Percentiles rank a stretch among this genome's conserved stretches.
These are phyloP conservation scores for Ypsolopha scabrella DNA, from an alignment of 2,888 invertebrate genomes.

Conservation along the genomic window DNA sequence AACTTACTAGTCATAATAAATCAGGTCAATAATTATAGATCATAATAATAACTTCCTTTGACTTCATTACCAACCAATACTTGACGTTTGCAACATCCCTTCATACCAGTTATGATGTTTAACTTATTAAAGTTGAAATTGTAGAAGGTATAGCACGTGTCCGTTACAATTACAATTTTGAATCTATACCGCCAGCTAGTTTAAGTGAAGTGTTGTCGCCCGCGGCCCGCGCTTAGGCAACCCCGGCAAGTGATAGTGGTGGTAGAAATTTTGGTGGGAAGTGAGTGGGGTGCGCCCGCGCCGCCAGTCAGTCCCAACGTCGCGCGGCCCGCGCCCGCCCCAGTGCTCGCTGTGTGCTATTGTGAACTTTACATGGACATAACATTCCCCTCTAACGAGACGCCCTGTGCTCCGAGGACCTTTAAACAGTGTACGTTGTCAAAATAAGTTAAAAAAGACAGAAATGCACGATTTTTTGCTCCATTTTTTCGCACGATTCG, in stretches of 20 bases:
- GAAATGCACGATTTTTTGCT: background rate
- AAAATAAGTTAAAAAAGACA: background rate
- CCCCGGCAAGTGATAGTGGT: slow-evolving; percentile 53
- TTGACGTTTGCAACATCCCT: no score
- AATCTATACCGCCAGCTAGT: no score
- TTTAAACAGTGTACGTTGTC: slow-evolving; percentile 2
- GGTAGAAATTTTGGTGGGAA: slow-evolving; percentile 60
- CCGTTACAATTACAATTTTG: no score
- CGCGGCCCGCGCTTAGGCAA: slow-evolving; percentile 42
- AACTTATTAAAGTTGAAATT: no score
- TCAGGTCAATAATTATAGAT: no score
- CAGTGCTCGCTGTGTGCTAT: background rate
- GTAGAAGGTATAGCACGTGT: no score
- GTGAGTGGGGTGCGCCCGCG: slow-evolving; percentile 67
- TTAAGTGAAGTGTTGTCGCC: no score
- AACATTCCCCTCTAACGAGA: background rate
- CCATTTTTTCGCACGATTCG: background rate
- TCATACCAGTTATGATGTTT: no score
- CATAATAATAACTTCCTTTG: no score
- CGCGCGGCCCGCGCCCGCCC: slow-evolving; percentile 53
- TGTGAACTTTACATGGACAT: slow-evolving; percentile 5
- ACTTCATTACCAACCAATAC: no score
- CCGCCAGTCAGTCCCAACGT: slow-evolving; percentile 48
- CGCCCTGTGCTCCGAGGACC: background rate
- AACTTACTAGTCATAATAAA: no score